Evolutionary conservation across 2,113 vertebrate genomes (phyloP).

Genomic region (Hucho hucho): DNA sequence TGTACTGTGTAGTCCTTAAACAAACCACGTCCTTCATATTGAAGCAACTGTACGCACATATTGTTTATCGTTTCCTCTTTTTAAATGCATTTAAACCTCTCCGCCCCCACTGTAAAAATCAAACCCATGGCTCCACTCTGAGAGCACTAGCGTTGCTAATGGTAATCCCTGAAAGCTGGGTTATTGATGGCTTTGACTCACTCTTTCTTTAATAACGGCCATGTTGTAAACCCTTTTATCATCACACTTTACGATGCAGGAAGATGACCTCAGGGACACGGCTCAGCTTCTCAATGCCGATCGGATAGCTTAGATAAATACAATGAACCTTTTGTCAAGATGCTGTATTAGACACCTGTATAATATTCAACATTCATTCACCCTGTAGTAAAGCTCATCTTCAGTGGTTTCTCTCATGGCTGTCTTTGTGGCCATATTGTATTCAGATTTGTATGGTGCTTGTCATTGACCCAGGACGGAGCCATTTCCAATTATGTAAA

Average conservation of each 20-base stretch:
- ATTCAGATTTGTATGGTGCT: neutral
- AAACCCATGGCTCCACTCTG: conserved; percentile 23
- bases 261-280: conserved; percentile 29
- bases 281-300: neutral
- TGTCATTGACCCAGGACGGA: neutral
- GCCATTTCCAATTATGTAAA: neutral
- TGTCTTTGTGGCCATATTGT: neutral
- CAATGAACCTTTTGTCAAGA: neutral
- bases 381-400: neutral
- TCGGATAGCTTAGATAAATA: conserved; percentile 5
- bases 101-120: conserved; percentile 32
- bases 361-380: neutral
- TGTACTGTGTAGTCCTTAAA: neutral
- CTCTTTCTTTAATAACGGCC: conserved; percentile 53
- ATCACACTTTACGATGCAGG: conserved; percentile 45
- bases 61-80: conserved; percentile 17
- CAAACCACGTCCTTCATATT: neutral
- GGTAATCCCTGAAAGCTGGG: conserved; percentile 47
- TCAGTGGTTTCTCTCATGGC: neutral
- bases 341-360: no score
- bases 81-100: conserved; percentile 44
- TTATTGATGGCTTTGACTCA: conserved; percentile 64
- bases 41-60: conserved; percentile 7
- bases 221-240: conserved; percentile 58
- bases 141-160: conserved; percentile 39